A percentile compares a stretch with the other conserved stretches of the same genome.
phyloP scores from a whole-genome alignment of 2,113 vertebrate genomes.

The Phylloscopus whistleri region DNA sequence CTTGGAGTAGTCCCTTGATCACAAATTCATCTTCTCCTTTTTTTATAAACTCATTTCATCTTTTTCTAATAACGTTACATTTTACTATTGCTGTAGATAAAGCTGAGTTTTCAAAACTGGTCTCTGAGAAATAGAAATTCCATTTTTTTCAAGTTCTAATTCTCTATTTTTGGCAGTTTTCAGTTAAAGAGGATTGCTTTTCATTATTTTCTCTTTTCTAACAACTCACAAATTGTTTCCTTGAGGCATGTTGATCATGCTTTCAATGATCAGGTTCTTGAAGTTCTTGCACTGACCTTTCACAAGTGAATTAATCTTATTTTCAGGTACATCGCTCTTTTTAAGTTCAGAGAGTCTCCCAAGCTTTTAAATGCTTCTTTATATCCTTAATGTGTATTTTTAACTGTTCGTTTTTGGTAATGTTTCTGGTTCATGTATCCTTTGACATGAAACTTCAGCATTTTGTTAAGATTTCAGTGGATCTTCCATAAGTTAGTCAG shows the following conservation, averaged over 20 bases:
- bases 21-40: not conserved
- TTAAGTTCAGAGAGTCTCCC: not conserved
- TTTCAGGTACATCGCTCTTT: not conserved
- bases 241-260: not conserved
- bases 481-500: not conserved
- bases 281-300: not conserved
- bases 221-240: not conserved
- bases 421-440: not conserved
- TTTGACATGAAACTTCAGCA: not conserved
- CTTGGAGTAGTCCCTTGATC: not conserved
- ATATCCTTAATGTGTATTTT: not conserved
- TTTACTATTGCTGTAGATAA: not conserved
- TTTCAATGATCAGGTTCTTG: not conserved
- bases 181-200: not conserved
- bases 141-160: not conserved
- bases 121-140: not conserved
- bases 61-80: not conserved
- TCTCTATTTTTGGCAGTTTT: not conserved
- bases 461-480: not conserved
- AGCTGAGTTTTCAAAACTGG: not conserved
- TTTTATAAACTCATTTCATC: not conserved
- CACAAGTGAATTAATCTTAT: not conserved
- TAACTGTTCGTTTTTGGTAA: not conserved
- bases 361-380: not conserved
- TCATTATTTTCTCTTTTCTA: not conserved